These are phyloP conservation scores for Cosmia pyralina DNA, from an alignment of 2,888 invertebrate species.

Conservation along the genomic window DNA sequence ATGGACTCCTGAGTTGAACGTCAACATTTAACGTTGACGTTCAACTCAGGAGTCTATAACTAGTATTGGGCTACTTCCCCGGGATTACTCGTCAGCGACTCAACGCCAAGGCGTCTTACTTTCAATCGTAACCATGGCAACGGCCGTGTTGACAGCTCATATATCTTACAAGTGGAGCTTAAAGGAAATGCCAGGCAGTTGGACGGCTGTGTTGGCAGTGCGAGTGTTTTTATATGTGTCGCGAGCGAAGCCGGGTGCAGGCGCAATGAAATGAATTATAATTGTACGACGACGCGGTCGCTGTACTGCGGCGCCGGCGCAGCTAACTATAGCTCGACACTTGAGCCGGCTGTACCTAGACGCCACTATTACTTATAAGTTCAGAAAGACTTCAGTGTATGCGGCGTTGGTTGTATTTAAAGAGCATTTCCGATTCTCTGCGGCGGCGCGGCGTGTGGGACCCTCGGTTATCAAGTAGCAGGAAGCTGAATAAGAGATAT, in stretches of 20 bases:
- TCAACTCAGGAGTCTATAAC: background rate
- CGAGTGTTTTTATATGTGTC: conserved; percentile 21
- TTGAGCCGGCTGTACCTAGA: conserved; percentile 21
- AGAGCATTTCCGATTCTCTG: background rate
- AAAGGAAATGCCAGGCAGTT: conserved; percentile 17
- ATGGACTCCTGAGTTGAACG: too few species aligned
- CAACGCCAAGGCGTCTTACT: conserved; percentile 3
- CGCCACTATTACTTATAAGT: too few species aligned
- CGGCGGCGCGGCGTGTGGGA: too few species aligned
- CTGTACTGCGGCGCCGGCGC: conserved; percentile 43
- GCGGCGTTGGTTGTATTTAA: background rate
- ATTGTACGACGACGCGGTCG: conserved; percentile 27
- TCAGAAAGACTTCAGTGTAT: background rate
- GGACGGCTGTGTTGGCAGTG: background rate
- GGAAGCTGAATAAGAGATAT: too few species aligned
- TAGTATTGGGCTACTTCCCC: background rate
- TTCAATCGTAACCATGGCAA: conserved; percentile 26
- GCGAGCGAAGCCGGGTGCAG: conserved; percentile 30
- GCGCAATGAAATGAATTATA: conserved; percentile 37
- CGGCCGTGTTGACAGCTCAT: conserved; percentile 28
- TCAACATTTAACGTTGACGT: too few species aligned
- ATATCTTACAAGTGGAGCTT: conserved; percentile 24
- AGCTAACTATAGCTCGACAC: conserved; percentile 41
- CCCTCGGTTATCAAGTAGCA: background rate
- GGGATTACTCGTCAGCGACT: background rate